These are phyloP conservation scores for Phania funesta DNA, from an alignment of 2,888 invertebrate species.

Conservation along the genomic window DNA sequence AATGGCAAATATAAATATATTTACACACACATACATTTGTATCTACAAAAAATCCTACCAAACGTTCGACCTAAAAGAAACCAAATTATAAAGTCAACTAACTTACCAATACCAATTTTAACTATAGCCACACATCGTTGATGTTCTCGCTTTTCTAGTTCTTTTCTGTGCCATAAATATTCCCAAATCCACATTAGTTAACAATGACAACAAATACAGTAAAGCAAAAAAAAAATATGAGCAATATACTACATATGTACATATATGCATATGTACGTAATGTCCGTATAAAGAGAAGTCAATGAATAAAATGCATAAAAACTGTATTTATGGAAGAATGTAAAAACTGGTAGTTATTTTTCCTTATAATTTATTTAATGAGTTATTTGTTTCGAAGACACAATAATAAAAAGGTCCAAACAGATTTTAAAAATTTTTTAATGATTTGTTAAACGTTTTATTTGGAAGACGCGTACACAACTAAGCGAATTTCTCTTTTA, in stretches of 20 bases:
- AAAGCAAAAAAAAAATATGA: not conserved
- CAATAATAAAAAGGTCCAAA: not conserved
- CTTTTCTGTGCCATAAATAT: slow-evolving; percentile 73
- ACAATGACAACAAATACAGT: not conserved
- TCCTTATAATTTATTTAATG: not conserved
- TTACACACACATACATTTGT: not conserved
- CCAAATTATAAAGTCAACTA: not conserved
- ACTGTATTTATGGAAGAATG: too few relatives aligned
- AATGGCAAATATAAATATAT: not conserved
- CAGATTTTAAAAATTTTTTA: not conserved
- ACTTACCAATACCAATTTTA: slow-evolving; percentile 75
- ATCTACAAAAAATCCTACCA: not conserved
- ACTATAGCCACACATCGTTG: slow-evolving; percentile 72
- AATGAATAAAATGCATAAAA: too few relatives aligned
- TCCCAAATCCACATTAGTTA: slow-evolving; percentile 76
- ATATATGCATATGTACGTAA: too few relatives aligned
- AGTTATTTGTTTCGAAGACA: not conserved
- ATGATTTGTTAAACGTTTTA: not conserved
- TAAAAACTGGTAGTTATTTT: too few relatives aligned
- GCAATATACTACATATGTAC: not conserved
- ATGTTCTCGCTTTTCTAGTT: slow-evolving; percentile 70
- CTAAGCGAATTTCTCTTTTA: slow-evolving; percentile 5
- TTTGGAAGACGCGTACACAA: not conserved
- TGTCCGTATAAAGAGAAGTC: too few relatives aligned
- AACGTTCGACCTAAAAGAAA: too few relatives aligned